Evolutionary conservation across 2,888 invertebrate species (phyloP).

Genomic region (Aphrophora alni): DNA sequence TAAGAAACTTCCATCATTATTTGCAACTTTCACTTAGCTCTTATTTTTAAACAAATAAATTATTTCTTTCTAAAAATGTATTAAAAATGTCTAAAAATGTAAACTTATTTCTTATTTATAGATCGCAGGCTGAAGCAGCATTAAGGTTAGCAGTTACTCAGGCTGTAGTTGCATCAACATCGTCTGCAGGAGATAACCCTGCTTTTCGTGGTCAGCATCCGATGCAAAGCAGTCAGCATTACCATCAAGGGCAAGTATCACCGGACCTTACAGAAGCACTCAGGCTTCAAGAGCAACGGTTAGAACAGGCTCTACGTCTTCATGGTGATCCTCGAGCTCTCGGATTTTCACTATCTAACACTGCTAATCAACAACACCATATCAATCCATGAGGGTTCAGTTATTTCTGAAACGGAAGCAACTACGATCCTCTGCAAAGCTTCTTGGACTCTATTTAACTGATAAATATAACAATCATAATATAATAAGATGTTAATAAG

Average conservation of each 20-base stretch:
- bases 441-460: constrained; percentile 45
- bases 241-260: constrained; percentile 60
- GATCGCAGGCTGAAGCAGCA: constrained; percentile 86
- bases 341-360: constrained; percentile 70
- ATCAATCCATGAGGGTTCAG: constrained; percentile 52
- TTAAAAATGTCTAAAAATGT: no score
- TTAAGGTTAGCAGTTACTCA: constrained; percentile 79
- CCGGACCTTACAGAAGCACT: constrained; percentile 76
- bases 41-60: no score
- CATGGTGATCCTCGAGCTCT: constrained; percentile 81
- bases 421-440: constrained; percentile 45
- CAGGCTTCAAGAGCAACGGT: constrained; percentile 76
- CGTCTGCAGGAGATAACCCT: constrained; percentile 43
- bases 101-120: constrained; percentile 48
- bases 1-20: no score
- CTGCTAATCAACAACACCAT: constrained; percentile 49
- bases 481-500: not conserved
- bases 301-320: constrained; percentile 82
- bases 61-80: no score
- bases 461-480: not conserved
- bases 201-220: constrained; percentile 54
- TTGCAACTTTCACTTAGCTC: no score
- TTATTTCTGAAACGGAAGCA: constrained; percentile 47
- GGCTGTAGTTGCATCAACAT: constrained; percentile 63
- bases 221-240: constrained; percentile 58